Conservation (phyloP, 2,113 vertebrate species). For the Vanacampus margaritifer region DNA sequence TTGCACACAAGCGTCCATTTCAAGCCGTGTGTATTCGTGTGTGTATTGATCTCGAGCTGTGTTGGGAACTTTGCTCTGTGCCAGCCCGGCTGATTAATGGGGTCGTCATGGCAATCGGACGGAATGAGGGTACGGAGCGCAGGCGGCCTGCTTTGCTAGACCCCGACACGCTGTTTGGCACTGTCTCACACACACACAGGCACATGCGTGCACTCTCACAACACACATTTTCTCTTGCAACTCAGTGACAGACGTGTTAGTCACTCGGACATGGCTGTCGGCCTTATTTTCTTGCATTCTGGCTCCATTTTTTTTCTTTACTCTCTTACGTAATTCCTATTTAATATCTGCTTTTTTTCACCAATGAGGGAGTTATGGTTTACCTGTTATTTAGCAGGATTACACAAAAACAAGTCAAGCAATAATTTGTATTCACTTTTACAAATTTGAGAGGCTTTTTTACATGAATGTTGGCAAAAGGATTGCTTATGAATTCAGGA, state of each 20-base stretch:
- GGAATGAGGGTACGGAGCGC: conserved; percentile 94
- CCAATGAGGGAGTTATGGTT: background rate
- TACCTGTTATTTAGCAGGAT: background rate
- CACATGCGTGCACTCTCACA: conserved; percentile 15
- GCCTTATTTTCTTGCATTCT: conserved; percentile 39
- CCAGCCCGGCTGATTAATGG: conserved; percentile 99
- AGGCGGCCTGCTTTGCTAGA: conserved; percentile 82
- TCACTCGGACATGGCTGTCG: conserved; percentile 43
- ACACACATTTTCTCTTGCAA: conserved; percentile 28
- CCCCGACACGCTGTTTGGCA: conserved; percentile 77
- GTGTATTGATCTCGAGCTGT: conserved; percentile 97
- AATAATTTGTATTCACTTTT: background rate
- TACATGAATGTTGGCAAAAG: background rate
- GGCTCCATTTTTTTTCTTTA: background rate
- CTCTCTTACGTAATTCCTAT: background rate
- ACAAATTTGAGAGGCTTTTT: background rate
- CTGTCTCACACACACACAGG: conserved; percentile 26
- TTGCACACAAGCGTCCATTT: conserved; percentile 25
- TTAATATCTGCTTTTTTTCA: background rate
- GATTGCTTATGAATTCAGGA: background rate
- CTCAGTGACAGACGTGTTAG: conserved; percentile 43
- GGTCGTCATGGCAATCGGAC: conserved; percentile 95
- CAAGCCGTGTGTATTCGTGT: conserved; percentile 63
- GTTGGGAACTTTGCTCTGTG: conserved; percentile 90
- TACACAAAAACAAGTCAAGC: background rate